Base-by-base conservation (phyloP, 2,113 vertebrate genomes). In the Chaetops frenatus region DNA sequence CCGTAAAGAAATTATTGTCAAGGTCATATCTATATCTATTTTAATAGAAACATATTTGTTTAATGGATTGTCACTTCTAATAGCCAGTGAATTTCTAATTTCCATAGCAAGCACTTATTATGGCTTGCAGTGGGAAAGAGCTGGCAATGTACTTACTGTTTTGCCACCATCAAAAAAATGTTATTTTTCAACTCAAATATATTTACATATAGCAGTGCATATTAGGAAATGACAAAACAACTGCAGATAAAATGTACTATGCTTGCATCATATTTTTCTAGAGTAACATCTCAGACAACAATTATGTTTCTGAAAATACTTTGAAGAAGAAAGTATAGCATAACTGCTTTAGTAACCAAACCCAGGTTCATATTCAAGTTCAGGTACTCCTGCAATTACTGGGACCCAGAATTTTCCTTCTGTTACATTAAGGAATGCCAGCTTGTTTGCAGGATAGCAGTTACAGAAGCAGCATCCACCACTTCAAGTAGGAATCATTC, bases 11-110 rank as follows among this genome's bases (percentile, higher is more conserved):
- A 62, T 60, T 42, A 44, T 92, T 64, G 81, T 74, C 35, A 45
- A 71, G 38, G 65, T 86, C 40, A 83, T 71, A 69, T 10, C 29
- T 83, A 76, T 95, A 73, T 95, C n/a, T n/a, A 47, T 88, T 60
- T 89, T 61, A 96, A 83, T 61, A 85, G 62, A 86, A 83, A 87
- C 87, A 88, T 82, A 29, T 40, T 71, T 92, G 79, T 93, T 93
- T 92, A 95, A 95, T 93, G 65, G 67, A 70, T 95, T 94, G 81
- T 92, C 72, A 87, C 56, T 81, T 95, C 53, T 69, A 86, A 70
- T 78, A 91, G 70, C 88, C 64, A 81, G 81, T 67, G 27, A 92
- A 92, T 65, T 90, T 48, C 18, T 96, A 94, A 93, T 84, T 95
- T 88, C 71, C 22, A 45, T 73, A 54, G 44, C 40, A 91, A 94